phyloP scores from a whole-genome alignment of 2,113 vertebrate genomes.

The Pituophis catenifer region DNA sequence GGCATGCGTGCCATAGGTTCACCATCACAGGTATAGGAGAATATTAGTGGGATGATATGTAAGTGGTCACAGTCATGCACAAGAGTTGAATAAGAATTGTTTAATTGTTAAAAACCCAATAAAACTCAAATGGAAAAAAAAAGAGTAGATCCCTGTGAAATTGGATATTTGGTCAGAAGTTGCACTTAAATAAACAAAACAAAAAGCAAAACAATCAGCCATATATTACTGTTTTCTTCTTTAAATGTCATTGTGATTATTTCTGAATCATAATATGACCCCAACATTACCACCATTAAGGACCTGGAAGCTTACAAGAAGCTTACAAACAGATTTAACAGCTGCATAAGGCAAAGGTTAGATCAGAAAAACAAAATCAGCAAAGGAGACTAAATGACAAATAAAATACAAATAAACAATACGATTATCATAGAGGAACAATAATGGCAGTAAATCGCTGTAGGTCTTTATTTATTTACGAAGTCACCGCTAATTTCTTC shows the following conservation, averaged over 20 bases:
- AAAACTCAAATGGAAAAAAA: too few relatives aligned
- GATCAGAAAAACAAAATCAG: neutral
- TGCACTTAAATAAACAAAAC: neutral
- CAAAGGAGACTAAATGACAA: neutral
- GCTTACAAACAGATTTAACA: neutral
- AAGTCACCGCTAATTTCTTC: neutral
- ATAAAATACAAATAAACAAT: neutral
- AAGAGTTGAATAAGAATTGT: too few relatives aligned
- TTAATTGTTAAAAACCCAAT: too few relatives aligned
- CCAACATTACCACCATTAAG: neutral
- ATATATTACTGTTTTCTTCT: neutral
- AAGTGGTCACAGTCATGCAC: too few relatives aligned
- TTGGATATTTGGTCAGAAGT: neutral
- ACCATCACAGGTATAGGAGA: too few relatives aligned
- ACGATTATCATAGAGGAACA: neutral
- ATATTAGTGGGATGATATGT: too few relatives aligned
- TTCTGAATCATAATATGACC: neutral
- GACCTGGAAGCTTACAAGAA: slow-evolving; percentile 18
- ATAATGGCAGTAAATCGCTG: neutral
- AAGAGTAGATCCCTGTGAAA: neutral
- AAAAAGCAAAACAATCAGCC: neutral
- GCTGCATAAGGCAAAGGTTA: neutral
- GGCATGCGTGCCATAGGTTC: too few relatives aligned
- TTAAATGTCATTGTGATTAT: neutral
- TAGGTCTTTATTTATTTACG: neutral